Evolutionary conservation across 2,888 invertebrate species (phyloP), one percentile per base, ranked within the genome.

Genomic region (Phrixothrix hirtus): DNA sequence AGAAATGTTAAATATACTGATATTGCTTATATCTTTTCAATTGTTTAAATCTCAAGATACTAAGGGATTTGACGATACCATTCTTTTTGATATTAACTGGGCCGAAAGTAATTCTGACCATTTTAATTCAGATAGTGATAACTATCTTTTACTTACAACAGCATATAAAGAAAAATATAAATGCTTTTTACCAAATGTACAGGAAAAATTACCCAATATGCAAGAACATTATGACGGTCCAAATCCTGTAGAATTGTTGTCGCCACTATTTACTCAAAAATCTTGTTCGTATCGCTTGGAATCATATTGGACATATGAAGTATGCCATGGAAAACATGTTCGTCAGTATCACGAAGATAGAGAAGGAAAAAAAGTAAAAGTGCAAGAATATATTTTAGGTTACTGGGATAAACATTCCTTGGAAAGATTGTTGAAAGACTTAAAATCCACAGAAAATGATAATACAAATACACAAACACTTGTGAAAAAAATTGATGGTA

Each of bases 311-410:
- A 93, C 93, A 0, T 97, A 97, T 73, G 95, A 97, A 75, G 83
- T 97, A 17, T 97, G 97, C 67, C 97, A 97, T 75, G 96, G 96
- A 0, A 81, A 85, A 62, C 89, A 88, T 72, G 84, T 98, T 1
- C 82, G 92, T 15, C 98, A 99, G 72, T 99, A 92, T 72, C 97
- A 99, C 73, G 97, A 98, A 72, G 94, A 95, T 65, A 83, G 93
- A 61, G 95, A 95, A 73, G 89, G 86, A 75, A 87, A 92, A 76
- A 84, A 86, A 71, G 82, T 89, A 1, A 89, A 87, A 69, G 77
- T 86, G 0, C 95, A 95, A 69, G 92, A 95, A 71, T 96, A 88
- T 71, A 88, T 81, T 65, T 78, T 96, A 0, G 95, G 95, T 0
- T 83, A 83, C 59, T 90, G 88, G 85, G 85, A 83, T 62, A 78